Evolutionary conservation across 1,140 invertebrate genomes (phyloP), one percentile per base, ranked within the genome.

Genomic region (Drosophila cardini): DNA sequence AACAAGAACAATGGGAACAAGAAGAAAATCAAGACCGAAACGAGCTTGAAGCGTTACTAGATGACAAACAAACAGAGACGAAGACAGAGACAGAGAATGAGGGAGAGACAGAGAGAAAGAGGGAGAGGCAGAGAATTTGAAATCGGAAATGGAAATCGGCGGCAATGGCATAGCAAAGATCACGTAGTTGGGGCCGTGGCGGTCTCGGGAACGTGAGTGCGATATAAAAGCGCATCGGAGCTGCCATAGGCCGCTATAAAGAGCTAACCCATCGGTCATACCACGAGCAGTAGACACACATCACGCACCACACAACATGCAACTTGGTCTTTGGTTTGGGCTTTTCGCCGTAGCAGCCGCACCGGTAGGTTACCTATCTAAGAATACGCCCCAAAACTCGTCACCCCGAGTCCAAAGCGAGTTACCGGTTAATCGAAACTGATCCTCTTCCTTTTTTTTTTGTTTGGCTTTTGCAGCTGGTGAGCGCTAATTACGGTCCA

Each of bases 261-360:
- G 85, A 87, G 84, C 64, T 75, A 42, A 62, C 81, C 46, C 61
- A 55, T 40, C 38, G 42, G 45, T 48, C 52, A 89, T 52, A 56
- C 64, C 73, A 48, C 70, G 84, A 89, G 73, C 80, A 87, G 83
- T 89, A 84, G 84, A 69, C 48, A 74, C 63, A 63, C 82, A 84
- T 52, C 65, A 85, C 67, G 55, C 75, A 68, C 42, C 77, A 85
- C 38, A 90, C 83, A 80, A 76, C 16, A 90, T 90, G 85, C 76
- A 90, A 76, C 68, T 90, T 73, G 72, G 80, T 82, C 84, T 90
- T 46, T 84, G 90, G 76, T 89, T 91, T 78, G 78, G 80, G 80
- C 73, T 91, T 53, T 82, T 91, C 46, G 86, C 86, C 74, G 80
- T 90, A 73, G 84, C 80, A 61, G 90, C 85, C 58, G 76, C 84